These are phyloP conservation scores for Dicrostonyx torquatus DNA, from an alignment of 2,797 vertebrate genomes.

Conservation along the genomic window DNA sequence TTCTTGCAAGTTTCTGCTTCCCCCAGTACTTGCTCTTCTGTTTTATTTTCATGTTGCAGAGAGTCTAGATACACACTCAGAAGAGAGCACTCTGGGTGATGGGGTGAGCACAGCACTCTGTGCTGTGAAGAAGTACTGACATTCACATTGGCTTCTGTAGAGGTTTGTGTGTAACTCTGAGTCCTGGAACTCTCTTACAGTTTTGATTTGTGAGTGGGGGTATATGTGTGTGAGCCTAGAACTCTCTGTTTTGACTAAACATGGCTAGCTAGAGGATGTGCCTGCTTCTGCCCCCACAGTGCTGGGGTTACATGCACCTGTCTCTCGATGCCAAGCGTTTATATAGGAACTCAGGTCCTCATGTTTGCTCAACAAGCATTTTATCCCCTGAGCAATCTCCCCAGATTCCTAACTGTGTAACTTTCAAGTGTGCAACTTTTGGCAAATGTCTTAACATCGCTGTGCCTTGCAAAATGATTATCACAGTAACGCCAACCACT, in stretches of 20 bases:
- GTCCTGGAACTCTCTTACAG: background rate
- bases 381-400: background rate
- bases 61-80: background rate
- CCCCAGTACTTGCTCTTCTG: background rate
- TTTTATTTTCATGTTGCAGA: background rate
- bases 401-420: background rate
- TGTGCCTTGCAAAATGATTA: background rate
- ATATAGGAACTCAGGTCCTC: background rate
- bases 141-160: background rate
- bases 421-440: conserved; percentile 37
- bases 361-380: background rate
- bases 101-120: background rate
- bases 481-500: background rate
- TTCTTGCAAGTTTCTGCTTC: background rate
- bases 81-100: background rate
- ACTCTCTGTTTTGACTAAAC: background rate
- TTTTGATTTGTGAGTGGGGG: background rate
- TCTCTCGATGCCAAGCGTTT: background rate
- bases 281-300: background rate
- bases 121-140: background rate
- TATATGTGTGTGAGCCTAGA: background rate
- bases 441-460: background rate
- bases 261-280: background rate
- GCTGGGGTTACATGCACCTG: background rate
- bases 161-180: background rate